Evolutionary conservation across 1,140 invertebrate species (phyloP), one percentile per base, ranked within the genome.

Genomic region (Pachyrhynchus sulphureomaculatus): DNA sequence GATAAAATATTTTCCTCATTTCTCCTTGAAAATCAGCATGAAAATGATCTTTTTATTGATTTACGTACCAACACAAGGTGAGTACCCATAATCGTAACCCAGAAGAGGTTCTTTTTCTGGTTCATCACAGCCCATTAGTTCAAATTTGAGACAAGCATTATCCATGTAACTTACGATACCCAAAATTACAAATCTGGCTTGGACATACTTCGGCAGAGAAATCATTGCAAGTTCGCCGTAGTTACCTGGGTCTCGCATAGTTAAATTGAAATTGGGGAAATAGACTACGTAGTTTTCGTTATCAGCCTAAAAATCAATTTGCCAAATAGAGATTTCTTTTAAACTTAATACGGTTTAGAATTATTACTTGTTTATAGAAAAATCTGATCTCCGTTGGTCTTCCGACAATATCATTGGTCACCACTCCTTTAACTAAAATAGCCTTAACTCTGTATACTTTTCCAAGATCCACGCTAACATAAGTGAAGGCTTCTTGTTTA

Each of bases 151-250:
- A 77, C 95, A 98, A 52, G 95, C 92, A 74, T 96, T 97, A 65
- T 95, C 92, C 85, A 96, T 94, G 70, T 96, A 97, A 71, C 93
- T 95, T 0, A 97, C 92, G 68, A 98, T 95, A 59, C 89, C 89
- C 55, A 98, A 79, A 69, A 97, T 95, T 4, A 98, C 91, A 74
- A 95, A 96, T 71, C 93, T 82, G 1, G 94, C 95, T 78, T 93
- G 87, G 0, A 98, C 92, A 63, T 91, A 94, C 77, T 93, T 92
- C 2, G 95, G 94, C 48, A 98, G 75, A 4, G 92, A 93, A 44
- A 98, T 96, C 89, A 96, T 95, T 2, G 95, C 93, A 32, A 98
- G 76, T 81, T 96, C 94, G 47, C 93, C 93, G 74, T 93, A 95
- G 74, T 95, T 96, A 66, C 94, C 94, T 20, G 93, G 92, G 76